Conservation (phyloP, 2,113 vertebrate genomes). For the Macrotis lagotis region DNA sequence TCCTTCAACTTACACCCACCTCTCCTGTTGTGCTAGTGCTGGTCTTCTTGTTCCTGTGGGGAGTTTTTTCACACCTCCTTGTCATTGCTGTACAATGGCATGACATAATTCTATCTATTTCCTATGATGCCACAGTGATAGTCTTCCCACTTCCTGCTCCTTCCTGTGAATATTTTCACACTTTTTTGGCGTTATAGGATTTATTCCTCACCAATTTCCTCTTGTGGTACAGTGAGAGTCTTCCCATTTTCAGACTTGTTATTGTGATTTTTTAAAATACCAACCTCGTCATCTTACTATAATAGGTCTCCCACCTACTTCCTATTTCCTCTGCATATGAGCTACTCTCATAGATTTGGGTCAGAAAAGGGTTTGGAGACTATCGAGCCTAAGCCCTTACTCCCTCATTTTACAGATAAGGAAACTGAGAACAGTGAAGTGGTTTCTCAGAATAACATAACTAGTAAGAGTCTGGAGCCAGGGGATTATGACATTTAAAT, state of each 20-base stretch:
- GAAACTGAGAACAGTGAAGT: background rate
- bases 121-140: background rate
- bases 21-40: constrained; percentile 47
- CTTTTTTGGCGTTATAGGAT: background rate
- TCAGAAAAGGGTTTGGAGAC: background rate
- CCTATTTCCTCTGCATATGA: background rate
- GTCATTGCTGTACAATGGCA: background rate
- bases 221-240: background rate
- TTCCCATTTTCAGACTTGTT: background rate
- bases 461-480: too few relatives aligned
- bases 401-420: background rate
- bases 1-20: background rate
- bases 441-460: background rate
- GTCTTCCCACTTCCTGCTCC: background rate
- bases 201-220: background rate
- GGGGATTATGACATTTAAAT: too few relatives aligned
- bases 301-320: background rate
- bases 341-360: background rate
- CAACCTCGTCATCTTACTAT: background rate
- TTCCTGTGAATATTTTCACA: background rate
- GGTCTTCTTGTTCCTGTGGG: background rate
- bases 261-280: background rate
- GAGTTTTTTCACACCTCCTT: background rate
- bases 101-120: background rate
- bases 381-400: background rate